Evolutionary conservation across 2,888 invertebrate genomes (phyloP), one percentile per base, ranked within the genome.

Genomic region (Oscheius onirici): DNA sequence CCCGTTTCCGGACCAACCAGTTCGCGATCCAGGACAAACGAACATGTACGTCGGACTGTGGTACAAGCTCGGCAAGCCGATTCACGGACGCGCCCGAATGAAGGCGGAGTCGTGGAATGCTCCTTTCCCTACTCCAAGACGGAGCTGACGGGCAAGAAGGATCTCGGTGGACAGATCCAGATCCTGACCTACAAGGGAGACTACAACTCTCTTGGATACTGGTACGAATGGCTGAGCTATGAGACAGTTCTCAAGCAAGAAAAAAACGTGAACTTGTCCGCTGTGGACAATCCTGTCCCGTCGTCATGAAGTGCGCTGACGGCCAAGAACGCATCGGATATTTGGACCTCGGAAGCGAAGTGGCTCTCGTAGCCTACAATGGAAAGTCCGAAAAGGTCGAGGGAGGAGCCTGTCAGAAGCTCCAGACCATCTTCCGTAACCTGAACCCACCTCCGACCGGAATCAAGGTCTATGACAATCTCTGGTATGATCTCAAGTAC

Each of bases 11-110:
- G 79, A 80, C 26, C 71, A 74, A 28, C 79, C 79, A 0, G 79
- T 81, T 28, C 77, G 78, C 17, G 76, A 74, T 55, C 75, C 74
- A 11, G 72, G 72, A 40, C 78, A 80, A 60, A 77, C 76, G 61
- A 82, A 82, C 24, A 41, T 43, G 60, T 43, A 43, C 24, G 78
- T 82, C 17, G 82, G 81, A 3, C 73, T 82, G 51, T 82, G 82
- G 82, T 81, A 82, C 75, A 81, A 82, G 69, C 79, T 79, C 69
- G 82, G 82, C 54, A 81, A 81, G 61, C 82, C 82, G 57, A 73
- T 80, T 63, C 81, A 80, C 70, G 82, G 82, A 20, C 73, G 82
- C 26, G 78, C 80, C 20, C 79, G 82, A 82, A 80, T 71, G 77
- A 82, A 68, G 76, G 76, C 57, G 83, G 83, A 43, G 81, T 78